Conservation (phyloP, 2,113 vertebrate species). For the Heteronetta atricapilla region DNA sequence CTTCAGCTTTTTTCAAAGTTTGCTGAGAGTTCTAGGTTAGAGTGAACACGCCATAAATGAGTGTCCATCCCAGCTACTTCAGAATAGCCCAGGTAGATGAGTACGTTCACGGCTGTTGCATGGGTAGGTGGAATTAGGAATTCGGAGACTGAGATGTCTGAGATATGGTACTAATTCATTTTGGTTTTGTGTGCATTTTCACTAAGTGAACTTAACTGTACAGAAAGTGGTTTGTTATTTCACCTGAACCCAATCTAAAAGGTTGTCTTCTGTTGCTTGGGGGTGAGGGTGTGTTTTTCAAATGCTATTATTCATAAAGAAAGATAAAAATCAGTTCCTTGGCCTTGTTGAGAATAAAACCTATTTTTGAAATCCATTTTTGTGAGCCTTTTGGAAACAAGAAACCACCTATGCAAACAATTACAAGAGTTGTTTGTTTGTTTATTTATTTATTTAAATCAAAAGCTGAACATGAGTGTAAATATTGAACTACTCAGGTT, state of each 20-base stretch:
- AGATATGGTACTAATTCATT: neutral
- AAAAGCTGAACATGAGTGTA: neutral
- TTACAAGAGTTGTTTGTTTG: neutral
- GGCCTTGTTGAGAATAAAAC: neutral
- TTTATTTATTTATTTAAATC: neutral
- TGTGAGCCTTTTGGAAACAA: neutral
- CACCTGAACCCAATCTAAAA: neutral
- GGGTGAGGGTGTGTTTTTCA: neutral
- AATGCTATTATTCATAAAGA: neutral
- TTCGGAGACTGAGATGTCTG: neutral
- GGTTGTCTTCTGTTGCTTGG: neutral
- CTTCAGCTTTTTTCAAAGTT: neutral
- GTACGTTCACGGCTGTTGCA: rapidly evolving
- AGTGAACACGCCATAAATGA: neutral
- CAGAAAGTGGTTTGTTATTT: neutral
- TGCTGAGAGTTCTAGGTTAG: neutral
- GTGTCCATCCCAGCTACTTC: neutral
- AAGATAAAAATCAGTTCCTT: neutral
- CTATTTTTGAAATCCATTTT: neutral
- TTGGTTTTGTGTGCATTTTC: neutral
- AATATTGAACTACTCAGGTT: neutral
- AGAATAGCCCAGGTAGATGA: neutral
- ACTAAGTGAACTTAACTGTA: neutral
- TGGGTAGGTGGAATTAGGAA: neutral
- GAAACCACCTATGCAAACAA: neutral